These are phyloP conservation scores for Actenoides hombroni DNA, from an alignment of 2,113 vertebrate species.

Conservation along the genomic window DNA sequence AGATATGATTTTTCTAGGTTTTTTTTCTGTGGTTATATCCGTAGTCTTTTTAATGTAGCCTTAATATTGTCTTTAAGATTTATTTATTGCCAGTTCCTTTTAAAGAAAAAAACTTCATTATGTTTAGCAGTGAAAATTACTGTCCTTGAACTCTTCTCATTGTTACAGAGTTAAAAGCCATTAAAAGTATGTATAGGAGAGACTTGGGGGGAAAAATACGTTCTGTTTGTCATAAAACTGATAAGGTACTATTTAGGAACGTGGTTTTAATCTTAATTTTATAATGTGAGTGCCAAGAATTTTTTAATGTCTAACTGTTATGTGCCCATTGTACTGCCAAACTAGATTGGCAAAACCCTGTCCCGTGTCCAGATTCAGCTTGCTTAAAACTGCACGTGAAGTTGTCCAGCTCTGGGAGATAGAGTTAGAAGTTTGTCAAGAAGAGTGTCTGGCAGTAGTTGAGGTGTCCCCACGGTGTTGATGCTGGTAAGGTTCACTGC, in stretches of 20 bases:
- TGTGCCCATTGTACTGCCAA: accelerated
- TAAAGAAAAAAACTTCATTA: background rate
- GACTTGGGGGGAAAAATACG: background rate
- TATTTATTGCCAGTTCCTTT: background rate
- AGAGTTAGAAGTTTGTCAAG: background rate
- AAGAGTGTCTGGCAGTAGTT: background rate
- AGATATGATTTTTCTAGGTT: background rate
- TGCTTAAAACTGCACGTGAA: background rate
- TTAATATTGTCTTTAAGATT: background rate
- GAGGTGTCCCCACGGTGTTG: background rate
- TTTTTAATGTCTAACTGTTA: background rate
- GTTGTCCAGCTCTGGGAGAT: background rate
- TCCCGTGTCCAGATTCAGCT: background rate
- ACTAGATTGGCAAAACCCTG: background rate
- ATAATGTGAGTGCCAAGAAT: background rate
- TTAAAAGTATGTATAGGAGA: background rate
- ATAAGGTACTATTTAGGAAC: background rate
- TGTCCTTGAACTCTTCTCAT: background rate
- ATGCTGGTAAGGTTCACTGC: background rate
- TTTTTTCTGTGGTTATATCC: background rate
- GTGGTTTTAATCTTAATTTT: background rate
- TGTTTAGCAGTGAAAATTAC: background rate
- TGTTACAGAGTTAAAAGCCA: background rate
- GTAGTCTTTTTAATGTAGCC: background rate
- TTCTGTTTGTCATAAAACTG: background rate